Evolutionary conservation across 2,113 vertebrate genomes (phyloP), one percentile per base, ranked within the genome.

Genomic region (Emydura subglobosa): DNA sequence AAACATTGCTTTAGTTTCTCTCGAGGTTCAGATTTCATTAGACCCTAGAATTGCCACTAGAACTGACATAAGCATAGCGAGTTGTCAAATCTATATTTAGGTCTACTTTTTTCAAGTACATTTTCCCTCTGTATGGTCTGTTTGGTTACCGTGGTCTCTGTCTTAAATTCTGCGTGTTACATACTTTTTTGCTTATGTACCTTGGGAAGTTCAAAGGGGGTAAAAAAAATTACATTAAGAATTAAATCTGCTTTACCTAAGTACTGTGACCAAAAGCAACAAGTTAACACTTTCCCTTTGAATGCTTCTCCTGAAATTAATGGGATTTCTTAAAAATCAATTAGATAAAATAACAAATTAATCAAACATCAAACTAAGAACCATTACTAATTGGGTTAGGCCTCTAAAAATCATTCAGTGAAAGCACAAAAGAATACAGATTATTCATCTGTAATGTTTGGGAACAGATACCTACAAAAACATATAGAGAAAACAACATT

Each of bases 301-400:
- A 90, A 92, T 88, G 44, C 49, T 87, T 3, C 76, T 90, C 78
- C 54, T 79, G 47, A 93, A 96, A 96, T 86, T 91, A 96, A 96
- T 91, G 61, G 68, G 57, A 92, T 96, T 97, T 95, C 87, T 84
- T 79, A 85, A 91, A 87, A 87, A 83, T 44, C 59, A 96, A 22
- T 96, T 89, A 87, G n/a, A 94, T 94, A 91, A 91, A 96, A 91
- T 55, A 89, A 89, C 49, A 92, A 97, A 94, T 94, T 91, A 91
- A 84, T 89, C 22, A 84, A 85, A 90, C 91, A 57, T 74, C 86
- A 94, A 87, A 50, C 29, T 65, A 82, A 81, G 79, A 93, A 49
- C 78, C 89, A 50, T 86, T 91, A 87, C 74, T 94, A 93, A 79
- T 89, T 80, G 7, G 81, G 90, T 94, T 87, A 84, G 68, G 79